Evolutionary conservation across 23 tunicate genomes (phyloP), one percentile per base, ranked within the genome.

Genomic region (Ciona savignyi): DNA sequence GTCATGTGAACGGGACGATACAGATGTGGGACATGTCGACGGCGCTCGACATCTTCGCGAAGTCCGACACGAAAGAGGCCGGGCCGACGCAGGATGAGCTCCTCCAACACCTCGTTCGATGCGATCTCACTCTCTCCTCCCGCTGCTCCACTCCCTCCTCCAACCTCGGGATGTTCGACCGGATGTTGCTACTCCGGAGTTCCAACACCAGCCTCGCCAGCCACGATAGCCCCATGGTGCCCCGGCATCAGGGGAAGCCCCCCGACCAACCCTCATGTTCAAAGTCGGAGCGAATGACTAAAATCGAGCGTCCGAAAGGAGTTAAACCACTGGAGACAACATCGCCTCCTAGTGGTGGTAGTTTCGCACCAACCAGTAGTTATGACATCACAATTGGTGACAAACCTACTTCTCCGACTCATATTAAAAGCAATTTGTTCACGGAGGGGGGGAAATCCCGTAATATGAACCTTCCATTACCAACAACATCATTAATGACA

Each of bases 1-100:
- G 99, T 23, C 99, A 94, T 64, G 51, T 60, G 62, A 83, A 94
- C 35, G 99, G 99, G 0, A 64, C 90, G 21, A 87, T 94, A 2
- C 99, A 94, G 61, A 87, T 94, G 2, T 94, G 99, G 99, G 99
- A 94, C 71, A 76, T 94, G 85, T 66, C 90, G 9, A 87, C 93
- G 0, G 88, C 93, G 0, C 78, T 93, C n/a, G 94, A 86, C 34
- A 4, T 6, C 35, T 35, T 35, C 30, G 9, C 67, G 22, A 24
- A 0, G 6, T 35, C 34, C n/a, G 0, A 0, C 65, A 42, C 56
- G 11, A 9, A 15, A 6, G 56, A 42, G 15, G 56, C 22, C 3
- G 87, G 96, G 25, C 96, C 96, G 0, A 81, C 96, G 9, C 79
- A 81, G 35, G 69, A 77, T 29, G 96, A 88, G 72, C 27, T 88